phyloP scores from a whole-genome alignment of 2,888 invertebrate species.

The Sminthurinus aureus region DNA sequence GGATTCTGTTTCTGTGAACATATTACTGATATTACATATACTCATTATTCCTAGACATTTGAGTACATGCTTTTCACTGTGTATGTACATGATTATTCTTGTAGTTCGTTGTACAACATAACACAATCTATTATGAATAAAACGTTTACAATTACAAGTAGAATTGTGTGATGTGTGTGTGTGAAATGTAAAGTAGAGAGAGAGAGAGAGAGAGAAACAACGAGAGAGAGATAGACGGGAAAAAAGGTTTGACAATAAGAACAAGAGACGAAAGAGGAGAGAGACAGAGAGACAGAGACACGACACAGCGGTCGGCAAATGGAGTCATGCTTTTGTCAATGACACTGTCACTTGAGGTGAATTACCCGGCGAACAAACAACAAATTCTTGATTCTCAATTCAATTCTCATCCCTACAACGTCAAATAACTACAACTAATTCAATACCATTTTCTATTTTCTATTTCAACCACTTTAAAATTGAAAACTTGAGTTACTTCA shows the following conservation, averaged over 20 bases:
- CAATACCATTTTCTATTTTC: not conserved
- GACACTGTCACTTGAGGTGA: slow-evolving; percentile 24
- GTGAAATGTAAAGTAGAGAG: not conserved
- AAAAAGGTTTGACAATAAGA: not conserved
- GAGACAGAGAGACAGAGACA: not conserved
- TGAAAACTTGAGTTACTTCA: not conserved
- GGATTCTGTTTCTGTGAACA: too few relatives aligned
- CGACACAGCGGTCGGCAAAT: not conserved
- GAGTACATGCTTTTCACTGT: too few relatives aligned
- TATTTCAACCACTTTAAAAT: not conserved
- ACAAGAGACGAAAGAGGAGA: not conserved
- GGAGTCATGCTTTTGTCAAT: slow-evolving; percentile 2
- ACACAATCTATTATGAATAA: not conserved
- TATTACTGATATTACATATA: not conserved
- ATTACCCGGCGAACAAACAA: slow-evolving; percentile 33
- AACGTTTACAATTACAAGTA: not conserved
- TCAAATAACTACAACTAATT: not conserved
- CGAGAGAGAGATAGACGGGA: not conserved
- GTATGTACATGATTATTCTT: too few relatives aligned
- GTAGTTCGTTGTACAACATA: not conserved
- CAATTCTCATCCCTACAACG: not conserved
- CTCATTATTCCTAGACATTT: not conserved
- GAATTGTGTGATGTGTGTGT: not conserved
- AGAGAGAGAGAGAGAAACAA: not conserved
- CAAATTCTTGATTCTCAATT: not conserved